These are phyloP conservation scores for Tipula confusa DNA, from an alignment of 2,888 invertebrate genomes.

Conservation along the genomic window DNA sequence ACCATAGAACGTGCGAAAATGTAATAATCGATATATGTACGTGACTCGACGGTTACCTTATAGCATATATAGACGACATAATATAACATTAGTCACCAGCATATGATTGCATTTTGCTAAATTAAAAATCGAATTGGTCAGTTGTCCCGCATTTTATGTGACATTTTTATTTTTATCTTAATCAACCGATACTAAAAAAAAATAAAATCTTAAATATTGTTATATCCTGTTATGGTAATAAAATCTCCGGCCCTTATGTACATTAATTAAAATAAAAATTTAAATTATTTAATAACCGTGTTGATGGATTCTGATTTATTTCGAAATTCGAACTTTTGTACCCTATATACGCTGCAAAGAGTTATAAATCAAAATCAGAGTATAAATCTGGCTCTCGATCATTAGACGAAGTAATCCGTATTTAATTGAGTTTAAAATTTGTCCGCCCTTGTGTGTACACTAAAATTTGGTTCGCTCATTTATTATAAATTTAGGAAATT, in stretches of 20 bases:
- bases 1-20: neutral
- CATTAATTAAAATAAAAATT: neutral
- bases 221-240: neutral
- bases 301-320: neutral
- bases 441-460: neutral
- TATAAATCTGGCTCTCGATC: neutral
- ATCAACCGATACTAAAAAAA: conserved; percentile 10
- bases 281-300: conserved; percentile 20
- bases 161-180: neutral
- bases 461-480: neutral
- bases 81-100: neutral
- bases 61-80: neutral
- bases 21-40: neutral
- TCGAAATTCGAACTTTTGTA: neutral
- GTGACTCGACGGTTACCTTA: neutral
- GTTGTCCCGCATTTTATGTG: neutral
- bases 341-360: neutral
- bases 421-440: neutral
- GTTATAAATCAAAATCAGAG: neutral
- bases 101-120: neutral
- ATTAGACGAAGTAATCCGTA: neutral
- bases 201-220: neutral
- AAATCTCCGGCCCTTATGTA: neutral
- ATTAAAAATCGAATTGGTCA: conserved; percentile 12
- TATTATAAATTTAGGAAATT: neutral